These are phyloP conservation scores for Rhabdomys pumilio DNA, from an alignment of 2,797 vertebrate species.

Conservation along the genomic window DNA sequence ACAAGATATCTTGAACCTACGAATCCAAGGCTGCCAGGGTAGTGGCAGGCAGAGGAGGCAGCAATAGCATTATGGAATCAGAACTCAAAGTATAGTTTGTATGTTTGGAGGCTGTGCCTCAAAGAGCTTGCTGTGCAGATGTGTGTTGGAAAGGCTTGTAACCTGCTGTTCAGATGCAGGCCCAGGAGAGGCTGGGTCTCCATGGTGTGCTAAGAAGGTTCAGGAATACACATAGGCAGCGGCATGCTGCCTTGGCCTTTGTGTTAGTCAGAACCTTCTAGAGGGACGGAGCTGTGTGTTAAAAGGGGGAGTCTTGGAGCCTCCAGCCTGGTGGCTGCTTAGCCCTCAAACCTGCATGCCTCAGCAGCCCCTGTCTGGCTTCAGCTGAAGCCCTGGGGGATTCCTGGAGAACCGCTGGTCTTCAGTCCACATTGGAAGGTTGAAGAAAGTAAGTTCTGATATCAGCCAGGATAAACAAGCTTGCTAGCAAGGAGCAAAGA, in stretches of 20 bases:
- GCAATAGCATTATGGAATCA: background rate
- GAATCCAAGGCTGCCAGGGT: background rate
- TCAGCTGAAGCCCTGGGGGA: background rate
- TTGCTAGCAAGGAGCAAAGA: background rate
- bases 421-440: background rate
- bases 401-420: background rate
- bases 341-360: background rate
- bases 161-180: background rate
- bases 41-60: fast-evolving
- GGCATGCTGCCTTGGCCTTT: too few species aligned
- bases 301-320: background rate
- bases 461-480: background rate
- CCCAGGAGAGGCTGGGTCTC: background rate
- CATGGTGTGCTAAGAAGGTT: background rate
- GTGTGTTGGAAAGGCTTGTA: background rate
- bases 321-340: background rate
- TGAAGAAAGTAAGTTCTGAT: background rate
- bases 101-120: background rate
- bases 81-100: too few species aligned
- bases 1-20: background rate
- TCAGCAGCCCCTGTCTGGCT: background rate
- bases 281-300: background rate
- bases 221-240: too few species aligned
- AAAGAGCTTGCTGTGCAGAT: background rate
- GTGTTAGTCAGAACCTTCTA: background rate